A percentile compares a stretch with the other conserved stretches of the same genome.
phyloP scores from a whole-genome alignment of 2,888 invertebrate genomes.

The Pristionchus japonicus region DNA sequence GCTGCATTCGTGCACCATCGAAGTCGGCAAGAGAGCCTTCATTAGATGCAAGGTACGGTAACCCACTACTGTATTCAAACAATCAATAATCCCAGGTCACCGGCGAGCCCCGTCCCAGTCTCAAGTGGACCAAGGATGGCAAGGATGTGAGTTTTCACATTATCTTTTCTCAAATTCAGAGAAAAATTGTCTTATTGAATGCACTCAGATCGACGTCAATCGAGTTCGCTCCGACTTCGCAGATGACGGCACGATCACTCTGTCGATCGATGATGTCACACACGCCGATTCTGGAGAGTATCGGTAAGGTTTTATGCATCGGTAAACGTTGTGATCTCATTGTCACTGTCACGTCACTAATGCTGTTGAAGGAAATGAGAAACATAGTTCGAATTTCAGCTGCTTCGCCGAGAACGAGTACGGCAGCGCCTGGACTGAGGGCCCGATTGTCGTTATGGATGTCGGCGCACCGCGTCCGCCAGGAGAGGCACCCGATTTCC shows the following conservation, averaged over 20 bases:
- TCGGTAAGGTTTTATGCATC: constrained; percentile 48
- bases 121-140: constrained; percentile 91
- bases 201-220: constrained; percentile 73
- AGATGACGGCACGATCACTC: constrained; percentile 70
- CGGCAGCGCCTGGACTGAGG: constrained; percentile 74
- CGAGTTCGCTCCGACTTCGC: constrained; percentile 66
- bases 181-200: background rate
- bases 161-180: too few relatives aligned
- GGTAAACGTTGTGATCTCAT: background rate
- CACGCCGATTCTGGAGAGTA: constrained; percentile 71
- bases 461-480: constrained; percentile 76
- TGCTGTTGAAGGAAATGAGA: background rate
- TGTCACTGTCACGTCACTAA: background rate
- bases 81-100: constrained; percentile 84
- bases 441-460: constrained; percentile 69
- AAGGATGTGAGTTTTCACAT: constrained; percentile 55
- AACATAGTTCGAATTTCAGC: constrained; percentile 75
- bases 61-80: constrained; percentile 31
- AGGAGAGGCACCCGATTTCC: constrained; percentile 76
- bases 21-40: constrained; percentile 57
- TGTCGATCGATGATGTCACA: constrained; percentile 65
- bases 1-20: constrained; percentile 69
- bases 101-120: constrained; percentile 92
- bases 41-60: constrained; percentile 59
- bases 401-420: constrained; percentile 86